Evolutionary conservation across 53 echinoderm and acorn worm species (phyloP).

Genomic region (Antedon mediterranea): DNA sequence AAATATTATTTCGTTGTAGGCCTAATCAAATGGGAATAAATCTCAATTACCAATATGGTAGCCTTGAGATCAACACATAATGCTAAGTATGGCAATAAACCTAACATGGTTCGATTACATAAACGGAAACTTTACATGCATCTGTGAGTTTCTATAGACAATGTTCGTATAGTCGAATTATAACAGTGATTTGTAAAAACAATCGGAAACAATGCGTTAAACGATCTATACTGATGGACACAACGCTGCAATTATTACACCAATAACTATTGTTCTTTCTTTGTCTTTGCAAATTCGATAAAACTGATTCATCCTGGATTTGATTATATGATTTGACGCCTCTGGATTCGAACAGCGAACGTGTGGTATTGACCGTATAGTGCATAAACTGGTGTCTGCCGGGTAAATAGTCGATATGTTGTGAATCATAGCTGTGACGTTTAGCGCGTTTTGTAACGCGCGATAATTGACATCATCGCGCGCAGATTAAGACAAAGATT

Average conservation of each 20-base stretch:
- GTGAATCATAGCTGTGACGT: neutral
- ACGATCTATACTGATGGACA: neutral
- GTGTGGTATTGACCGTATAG: neutral
- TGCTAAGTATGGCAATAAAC: neutral
- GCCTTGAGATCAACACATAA: neutral
- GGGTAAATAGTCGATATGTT: neutral
- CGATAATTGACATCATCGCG: neutral
- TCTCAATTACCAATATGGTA: neutral
- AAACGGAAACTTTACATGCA: neutral
- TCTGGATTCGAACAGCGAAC: neutral
- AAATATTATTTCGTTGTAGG: neutral
- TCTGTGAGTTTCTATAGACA: neutral
- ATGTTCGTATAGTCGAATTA: neutral
- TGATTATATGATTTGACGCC: neutral
- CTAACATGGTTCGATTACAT: neutral
- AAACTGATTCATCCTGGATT: neutral
- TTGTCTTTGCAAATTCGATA: neutral
- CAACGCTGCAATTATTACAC: neutral
- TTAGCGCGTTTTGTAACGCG: neutral
- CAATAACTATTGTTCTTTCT: neutral
- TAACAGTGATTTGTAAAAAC: neutral
- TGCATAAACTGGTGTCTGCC: neutral
- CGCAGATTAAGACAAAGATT: neutral
- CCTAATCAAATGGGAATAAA: neutral
- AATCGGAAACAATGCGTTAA: neutral